Conservation (phyloP, 2,888 invertebrate genomes). For the Atherix ibis region DNA sequence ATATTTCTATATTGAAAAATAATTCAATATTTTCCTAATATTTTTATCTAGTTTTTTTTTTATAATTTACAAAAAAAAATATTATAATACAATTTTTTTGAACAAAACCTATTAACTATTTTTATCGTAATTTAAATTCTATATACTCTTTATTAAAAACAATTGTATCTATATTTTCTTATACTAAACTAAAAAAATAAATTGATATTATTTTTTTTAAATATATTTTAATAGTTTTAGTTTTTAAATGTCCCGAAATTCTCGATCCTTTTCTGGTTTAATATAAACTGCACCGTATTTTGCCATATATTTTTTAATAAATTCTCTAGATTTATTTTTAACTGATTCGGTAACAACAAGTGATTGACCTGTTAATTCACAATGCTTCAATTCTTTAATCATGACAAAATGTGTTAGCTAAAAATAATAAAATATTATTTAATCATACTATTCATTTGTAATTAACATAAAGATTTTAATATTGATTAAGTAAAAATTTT, state of each 20-base stretch:
- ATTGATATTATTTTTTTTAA: too few relatives aligned
- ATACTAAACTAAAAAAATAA: too few relatives aligned
- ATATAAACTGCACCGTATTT: slow-evolving; percentile 57
- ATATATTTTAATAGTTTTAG: neutral
- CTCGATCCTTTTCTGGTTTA: slow-evolving; percentile 21
- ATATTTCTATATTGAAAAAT: too few relatives aligned
- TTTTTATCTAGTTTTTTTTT: too few relatives aligned
- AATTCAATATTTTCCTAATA: too few relatives aligned
- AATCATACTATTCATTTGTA: neutral
- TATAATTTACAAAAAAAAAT: too few relatives aligned
- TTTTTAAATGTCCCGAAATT: slow-evolving; percentile 17
- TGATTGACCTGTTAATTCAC: slow-evolving; percentile 41
- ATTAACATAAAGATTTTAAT: neutral
- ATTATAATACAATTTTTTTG: too few relatives aligned
- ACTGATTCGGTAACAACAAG: slow-evolving; percentile 38
- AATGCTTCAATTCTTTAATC: slow-evolving; percentile 87
- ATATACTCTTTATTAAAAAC: too few relatives aligned
- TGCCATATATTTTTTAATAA: slow-evolving; percentile 89
- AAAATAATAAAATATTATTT: slow-evolving; percentile 7
- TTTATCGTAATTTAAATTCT: too few relatives aligned
- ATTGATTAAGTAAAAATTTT: neutral
- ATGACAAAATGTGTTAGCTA: slow-evolving; percentile 91
- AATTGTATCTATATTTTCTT: too few relatives aligned
- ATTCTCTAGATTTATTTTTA: slow-evolving; percentile 87
- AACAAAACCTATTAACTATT: too few relatives aligned